A percentile compares a stretch with the other conserved stretches of the same genome.
Evolutionary conservation across 2,888 invertebrate species (phyloP).

Genomic region (Brenthis ino): DNA sequence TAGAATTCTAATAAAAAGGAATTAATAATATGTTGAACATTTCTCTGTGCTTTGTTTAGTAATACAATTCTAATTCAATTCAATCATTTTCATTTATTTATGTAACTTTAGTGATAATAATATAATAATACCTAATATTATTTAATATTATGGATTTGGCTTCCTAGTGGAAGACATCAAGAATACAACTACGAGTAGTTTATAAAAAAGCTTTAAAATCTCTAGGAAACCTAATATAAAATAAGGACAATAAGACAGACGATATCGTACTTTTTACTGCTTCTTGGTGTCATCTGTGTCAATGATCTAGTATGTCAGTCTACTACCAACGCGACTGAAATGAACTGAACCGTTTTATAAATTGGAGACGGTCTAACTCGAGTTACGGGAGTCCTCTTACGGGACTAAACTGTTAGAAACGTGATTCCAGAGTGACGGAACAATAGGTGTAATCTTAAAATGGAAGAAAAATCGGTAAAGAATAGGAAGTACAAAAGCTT

Average conservation of each 20-base stretch:
- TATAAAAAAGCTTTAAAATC: not conserved
- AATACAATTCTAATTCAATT: no score
- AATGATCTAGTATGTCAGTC: constrained; percentile 56
- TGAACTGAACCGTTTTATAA: constrained; percentile 63
- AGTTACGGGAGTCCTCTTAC: constrained; percentile 63
- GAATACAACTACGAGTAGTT: not conserved
- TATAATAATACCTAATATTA: no score
- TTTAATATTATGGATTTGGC: no score
- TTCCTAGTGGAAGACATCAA: no score
- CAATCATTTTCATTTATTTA: no score
- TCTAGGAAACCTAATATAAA: not conserved
- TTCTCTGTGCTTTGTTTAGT: no score
- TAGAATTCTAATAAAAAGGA: no score
- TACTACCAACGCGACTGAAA: constrained; percentile 63
- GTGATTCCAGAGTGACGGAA: constrained; percentile 72
- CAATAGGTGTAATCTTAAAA: constrained; percentile 74
- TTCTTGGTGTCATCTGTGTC: constrained; percentile 42
- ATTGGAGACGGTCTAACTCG: constrained; percentile 64
- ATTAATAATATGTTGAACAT: no score
- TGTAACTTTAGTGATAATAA: no score
- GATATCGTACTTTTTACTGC: not conserved
- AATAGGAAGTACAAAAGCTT: constrained; percentile 50
- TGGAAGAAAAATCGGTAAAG: constrained; percentile 55
- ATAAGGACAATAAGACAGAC: not conserved
- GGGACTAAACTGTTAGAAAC: constrained; percentile 70